These are phyloP conservation scores for Lumbricus terrestris DNA, from an alignment of 2,888 invertebrate genomes.

Conservation along the genomic window DNA sequence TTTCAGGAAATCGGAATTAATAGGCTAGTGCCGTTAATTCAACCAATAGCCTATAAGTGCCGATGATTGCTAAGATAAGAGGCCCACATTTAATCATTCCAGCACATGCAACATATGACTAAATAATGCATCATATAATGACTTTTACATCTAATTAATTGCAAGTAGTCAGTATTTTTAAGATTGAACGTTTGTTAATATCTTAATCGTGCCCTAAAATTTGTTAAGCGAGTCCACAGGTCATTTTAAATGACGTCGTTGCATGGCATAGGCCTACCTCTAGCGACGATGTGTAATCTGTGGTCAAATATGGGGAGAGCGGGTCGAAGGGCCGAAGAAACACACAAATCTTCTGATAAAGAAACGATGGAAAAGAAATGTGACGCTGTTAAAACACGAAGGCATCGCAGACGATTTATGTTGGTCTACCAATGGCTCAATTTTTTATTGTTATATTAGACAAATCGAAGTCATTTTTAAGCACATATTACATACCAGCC, in stretches of 20 bases:
- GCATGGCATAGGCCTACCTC: neutral
- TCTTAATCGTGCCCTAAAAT: too few relatives aligned
- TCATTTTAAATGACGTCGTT: neutral
- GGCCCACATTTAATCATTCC: too few relatives aligned
- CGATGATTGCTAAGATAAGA: too few relatives aligned
- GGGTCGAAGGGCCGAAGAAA: neutral
- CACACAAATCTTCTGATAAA: neutral
- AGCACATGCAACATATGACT: too few relatives aligned
- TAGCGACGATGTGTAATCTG: neutral
- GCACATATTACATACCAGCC: neutral
- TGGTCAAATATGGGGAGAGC: neutral
- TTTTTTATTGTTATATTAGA: neutral
- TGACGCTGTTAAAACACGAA: neutral
- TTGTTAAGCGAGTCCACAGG: too few relatives aligned
- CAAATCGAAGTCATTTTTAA: neutral
- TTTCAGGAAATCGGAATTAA: too few relatives aligned
- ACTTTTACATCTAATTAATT: too few relatives aligned
- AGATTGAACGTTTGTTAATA: too few relatives aligned
- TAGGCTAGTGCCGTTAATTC: too few relatives aligned
- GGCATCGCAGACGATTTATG: neutral
- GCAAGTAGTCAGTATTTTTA: too few relatives aligned
- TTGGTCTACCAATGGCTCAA: neutral
- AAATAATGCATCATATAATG: too few relatives aligned
- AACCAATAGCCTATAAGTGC: too few relatives aligned
- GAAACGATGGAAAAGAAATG: conserved; percentile 3